These are phyloP conservation scores for Nothobranchius kuhntae DNA, from an alignment of 2,113 vertebrate species.

Conservation along the genomic window DNA sequence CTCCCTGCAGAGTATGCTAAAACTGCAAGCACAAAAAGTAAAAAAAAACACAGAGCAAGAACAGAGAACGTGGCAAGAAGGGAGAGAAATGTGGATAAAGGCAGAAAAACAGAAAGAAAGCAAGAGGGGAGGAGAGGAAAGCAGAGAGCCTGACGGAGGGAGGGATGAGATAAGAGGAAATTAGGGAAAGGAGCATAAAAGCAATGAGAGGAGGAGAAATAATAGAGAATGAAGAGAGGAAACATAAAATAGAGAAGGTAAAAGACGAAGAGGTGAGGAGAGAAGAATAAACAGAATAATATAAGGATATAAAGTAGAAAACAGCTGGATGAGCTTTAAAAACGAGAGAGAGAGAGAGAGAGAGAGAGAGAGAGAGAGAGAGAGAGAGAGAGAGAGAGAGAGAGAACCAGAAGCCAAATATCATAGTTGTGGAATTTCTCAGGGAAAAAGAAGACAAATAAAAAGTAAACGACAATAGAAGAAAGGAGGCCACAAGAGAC, in stretches of 20 bases:
- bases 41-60: constrained; percentile 40
- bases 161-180: constrained; percentile 19
- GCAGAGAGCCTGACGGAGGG: constrained; percentile 21
- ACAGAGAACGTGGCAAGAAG: constrained; percentile 42
- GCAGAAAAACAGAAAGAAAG: constrained; percentile 30
- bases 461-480: constrained; percentile 2
- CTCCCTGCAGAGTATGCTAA: constrained; percentile 79
- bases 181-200: constrained; percentile 30
- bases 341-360: no score
- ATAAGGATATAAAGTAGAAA: neutral
- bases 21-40: constrained; percentile 65
- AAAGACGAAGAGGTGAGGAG: neutral
- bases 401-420: constrained; percentile 4
- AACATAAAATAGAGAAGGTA: constrained; percentile 1
- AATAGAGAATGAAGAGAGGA: constrained; percentile 6
- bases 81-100: constrained; percentile 52
- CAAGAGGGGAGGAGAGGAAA: constrained; percentile 36
- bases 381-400: neutral
- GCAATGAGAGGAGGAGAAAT: constrained; percentile 38
- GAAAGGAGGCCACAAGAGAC: constrained; percentile 1
- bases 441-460: constrained; percentile 3
- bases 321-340: neutral
- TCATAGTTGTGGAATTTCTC: neutral
- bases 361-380: no score
- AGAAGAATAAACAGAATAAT: neutral